Evolutionary conservation across 2,888 invertebrate species (phyloP), one percentile per base, ranked within the genome.

Genomic region (Gibbula magus): DNA sequence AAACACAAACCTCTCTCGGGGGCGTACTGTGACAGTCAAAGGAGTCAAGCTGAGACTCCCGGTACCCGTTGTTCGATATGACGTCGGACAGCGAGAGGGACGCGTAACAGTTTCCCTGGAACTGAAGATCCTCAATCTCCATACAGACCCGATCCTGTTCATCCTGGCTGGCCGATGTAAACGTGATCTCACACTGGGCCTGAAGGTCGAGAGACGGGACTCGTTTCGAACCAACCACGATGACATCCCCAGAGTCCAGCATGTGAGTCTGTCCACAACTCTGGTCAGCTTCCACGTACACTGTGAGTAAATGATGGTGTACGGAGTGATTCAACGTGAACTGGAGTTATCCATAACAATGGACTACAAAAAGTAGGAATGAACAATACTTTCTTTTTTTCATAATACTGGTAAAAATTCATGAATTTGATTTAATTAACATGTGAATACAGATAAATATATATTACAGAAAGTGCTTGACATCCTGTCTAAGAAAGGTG

Each of bases 41-140:
- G n/a, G 35, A 29, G 16, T 54, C 75, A 16, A 75, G 7, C 54
- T 75, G 25, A 16, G 53, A 54, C 54, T 54, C 54, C 25, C 52
- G 29, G 18, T 20, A 51, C 20, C 25, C 52, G 18, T 13, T 32
- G 10, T 53, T 35, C 7, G 20, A 10, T 7, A 53, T 22, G 0
- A 75, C 54, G 22, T 75, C 75, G 0, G 25, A 35, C 10, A 75
- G 32, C 10, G 75, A 29, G 20, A 75, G 75, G 1, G 75, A 75
- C 5, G 75, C 75, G n/a, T 29, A 75, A 39, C 54, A 54, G 75
- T 75, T 75, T 18, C 75, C 75, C 35, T 75, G 52, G 54, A 75
- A 75, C 32, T 54, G 32, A 5, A 75, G 75, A 3, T 75, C 53
- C 20, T 75, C 75, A n/a, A 75, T 53, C 54, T 75, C 75, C 53